Percentiles rank a stretch among this genome's conserved stretches.
These are phyloP conservation scores for Athripsodes cinereus DNA, from an alignment of 2,888 invertebrate genomes.

Conservation along the genomic window DNA sequence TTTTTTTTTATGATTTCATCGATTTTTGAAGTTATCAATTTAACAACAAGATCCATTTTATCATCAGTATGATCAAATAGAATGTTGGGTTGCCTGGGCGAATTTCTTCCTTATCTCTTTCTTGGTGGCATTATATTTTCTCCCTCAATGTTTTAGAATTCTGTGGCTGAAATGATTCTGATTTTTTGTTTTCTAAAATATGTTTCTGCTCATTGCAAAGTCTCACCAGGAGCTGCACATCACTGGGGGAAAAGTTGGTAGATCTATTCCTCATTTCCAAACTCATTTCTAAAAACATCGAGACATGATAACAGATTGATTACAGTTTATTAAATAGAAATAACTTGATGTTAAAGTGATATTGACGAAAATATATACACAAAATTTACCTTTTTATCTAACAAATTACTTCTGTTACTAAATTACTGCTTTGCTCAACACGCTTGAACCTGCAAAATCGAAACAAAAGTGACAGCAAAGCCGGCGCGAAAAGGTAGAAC, in stretches of 20 bases:
- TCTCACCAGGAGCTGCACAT: background rate
- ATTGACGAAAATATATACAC: no score
- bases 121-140: background rate
- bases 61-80: background rate
- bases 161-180: background rate
- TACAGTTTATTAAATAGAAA: no score
- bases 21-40: no score
- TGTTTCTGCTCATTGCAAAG: background rate
- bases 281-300: no score
- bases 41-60: no score
- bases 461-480: background rate
- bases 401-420: no score
- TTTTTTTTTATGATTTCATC: no score
- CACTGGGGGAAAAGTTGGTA: no score
- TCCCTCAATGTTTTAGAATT: background rate
- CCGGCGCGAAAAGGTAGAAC: background rate
- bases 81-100: background rate
- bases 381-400: background rate
- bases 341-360: no score
- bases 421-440: background rate
- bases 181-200: background rate
- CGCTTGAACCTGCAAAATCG: background rate
- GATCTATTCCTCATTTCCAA: no score
- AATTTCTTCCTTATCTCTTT: background rate
- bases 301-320: no score